Conservation (phyloP, 2,113 vertebrate species). For the Caretta caretta region DNA sequence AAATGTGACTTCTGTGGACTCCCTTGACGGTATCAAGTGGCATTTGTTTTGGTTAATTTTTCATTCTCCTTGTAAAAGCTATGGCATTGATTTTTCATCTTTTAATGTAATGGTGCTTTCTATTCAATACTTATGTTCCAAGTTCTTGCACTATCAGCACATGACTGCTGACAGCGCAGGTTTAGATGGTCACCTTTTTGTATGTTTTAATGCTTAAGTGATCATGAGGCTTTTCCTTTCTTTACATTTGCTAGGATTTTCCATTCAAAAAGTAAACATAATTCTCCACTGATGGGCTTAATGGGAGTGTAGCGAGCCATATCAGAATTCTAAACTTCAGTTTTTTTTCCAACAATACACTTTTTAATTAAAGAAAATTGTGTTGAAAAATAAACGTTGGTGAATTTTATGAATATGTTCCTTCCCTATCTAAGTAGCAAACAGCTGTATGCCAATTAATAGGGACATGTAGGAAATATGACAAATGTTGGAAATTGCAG, state of each 20-base stretch:
- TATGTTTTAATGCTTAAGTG: constrained; percentile 32
- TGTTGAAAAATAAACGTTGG: constrained; percentile 52
- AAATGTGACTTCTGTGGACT: constrained; percentile 35
- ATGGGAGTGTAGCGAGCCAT: constrained; percentile 55
- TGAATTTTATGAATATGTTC: constrained; percentile 5
- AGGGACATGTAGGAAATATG: constrained; percentile 57
- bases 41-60: constrained; percentile 3
- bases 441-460: constrained; percentile 44
- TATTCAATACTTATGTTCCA: background rate
- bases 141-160: background rate
- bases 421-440: constrained; percentile 37
- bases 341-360: constrained; percentile 66
- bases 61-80: background rate
- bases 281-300: constrained; percentile 50
- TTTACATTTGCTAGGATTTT: background rate
- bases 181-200: constrained; percentile 44
- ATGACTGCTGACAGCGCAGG: constrained; percentile 35
- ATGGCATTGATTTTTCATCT: background rate
- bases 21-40: constrained; percentile 40
- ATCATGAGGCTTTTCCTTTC: constrained; percentile 41
- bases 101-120: background rate
- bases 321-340: constrained; percentile 61
- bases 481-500: constrained; percentile 29
- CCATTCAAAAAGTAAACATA: constrained; percentile 55
- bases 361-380: constrained; percentile 59